These are phyloP conservation scores for Arrhopalites spinosus DNA, from an alignment of 2,888 invertebrate genomes.

Conservation along the genomic window DNA sequence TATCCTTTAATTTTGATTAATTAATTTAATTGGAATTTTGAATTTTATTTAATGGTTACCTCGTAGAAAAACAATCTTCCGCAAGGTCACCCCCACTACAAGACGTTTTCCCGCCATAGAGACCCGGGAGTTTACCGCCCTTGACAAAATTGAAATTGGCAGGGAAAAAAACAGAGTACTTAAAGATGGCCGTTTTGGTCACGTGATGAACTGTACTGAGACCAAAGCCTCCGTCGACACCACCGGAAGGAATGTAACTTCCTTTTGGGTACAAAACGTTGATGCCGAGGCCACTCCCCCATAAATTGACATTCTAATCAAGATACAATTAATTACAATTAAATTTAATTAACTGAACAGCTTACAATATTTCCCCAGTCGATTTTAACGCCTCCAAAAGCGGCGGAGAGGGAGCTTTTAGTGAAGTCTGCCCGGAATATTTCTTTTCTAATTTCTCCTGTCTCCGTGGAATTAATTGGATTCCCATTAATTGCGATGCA, in stretches of 20 bases:
- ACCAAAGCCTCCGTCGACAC: constrained; percentile 47
- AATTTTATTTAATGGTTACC: neutral
- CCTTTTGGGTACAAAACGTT: constrained; percentile 49
- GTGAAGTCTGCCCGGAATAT: constrained; percentile 49
- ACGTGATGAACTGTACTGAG: constrained; percentile 48
- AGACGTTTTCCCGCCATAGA: constrained; percentile 45
- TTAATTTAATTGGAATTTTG: too few relatives aligned
- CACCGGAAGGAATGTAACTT: constrained; percentile 44
- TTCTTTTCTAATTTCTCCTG: too few relatives aligned
- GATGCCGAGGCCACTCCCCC: constrained; percentile 52
- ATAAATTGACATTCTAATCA: constrained; percentile 50
- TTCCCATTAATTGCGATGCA: too few relatives aligned
- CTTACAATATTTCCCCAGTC: constrained; percentile 50
- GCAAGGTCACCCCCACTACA: constrained; percentile 49
- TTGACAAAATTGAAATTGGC: constrained; percentile 46
- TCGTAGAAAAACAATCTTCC: constrained; percentile 42
- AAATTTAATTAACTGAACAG: too few relatives aligned
- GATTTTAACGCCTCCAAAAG: constrained; percentile 46
- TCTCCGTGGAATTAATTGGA: too few relatives aligned
- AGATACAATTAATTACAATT: too few relatives aligned
- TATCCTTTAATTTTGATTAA: too few relatives aligned
- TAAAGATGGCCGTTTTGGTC: constrained; percentile 45
- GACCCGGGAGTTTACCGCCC: constrained; percentile 48
- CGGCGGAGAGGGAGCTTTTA: constrained; percentile 40
- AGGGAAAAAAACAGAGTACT: constrained; percentile 48